Evolutionary conservation across 2,888 invertebrate species (phyloP), one percentile per base, ranked within the genome.

Genomic region (Drosophila aldrichi): DNA sequence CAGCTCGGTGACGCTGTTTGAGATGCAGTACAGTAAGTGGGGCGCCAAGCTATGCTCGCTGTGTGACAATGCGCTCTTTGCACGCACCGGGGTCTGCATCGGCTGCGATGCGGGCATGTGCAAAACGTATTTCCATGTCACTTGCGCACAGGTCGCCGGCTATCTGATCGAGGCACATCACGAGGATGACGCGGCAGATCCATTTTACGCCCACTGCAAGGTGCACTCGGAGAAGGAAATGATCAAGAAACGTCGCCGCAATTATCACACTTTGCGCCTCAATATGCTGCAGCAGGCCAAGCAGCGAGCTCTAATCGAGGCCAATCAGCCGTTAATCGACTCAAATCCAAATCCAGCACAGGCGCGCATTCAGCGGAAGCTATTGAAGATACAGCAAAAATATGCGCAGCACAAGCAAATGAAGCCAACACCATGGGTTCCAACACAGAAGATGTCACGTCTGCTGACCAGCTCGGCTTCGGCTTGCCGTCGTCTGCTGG

Each of bases 101-200:
- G 97, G 97, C 72, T 99, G 99, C 93, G 99, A 99, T 93, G 99
- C 99, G 12, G 99, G 99, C 32, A 96, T 99, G 95, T 99, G 99
- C 94, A 96, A 98, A 90, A 97, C 97, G 0, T 98, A 97, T 94
- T 99, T 99, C 92, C 99, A 99, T 93, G 98, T 98, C 44, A 99
- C 99, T 14, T 99, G 99, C 93, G 98, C 98, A 1, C 98, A 99
- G 93, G 95, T 97, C 38, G 97, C 98, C 85, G 99, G 99, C 0
- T 94, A 98, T 57, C 93, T 99, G 54, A 98, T 98, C 0, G 98
- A 99, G 92, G 97, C 98, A 0, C 97, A 97, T 92, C 96, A 96
- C 0, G 97, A 97, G 89, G 97, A 97, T 92, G 97, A 97, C 87
- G 97, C 97, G 87, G 98, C 98, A 0, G 99, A 99, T 94, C 99